Conservation (phyloP, 2,797 vertebrate genomes). For the Sarcoramphus papa region DNA sequence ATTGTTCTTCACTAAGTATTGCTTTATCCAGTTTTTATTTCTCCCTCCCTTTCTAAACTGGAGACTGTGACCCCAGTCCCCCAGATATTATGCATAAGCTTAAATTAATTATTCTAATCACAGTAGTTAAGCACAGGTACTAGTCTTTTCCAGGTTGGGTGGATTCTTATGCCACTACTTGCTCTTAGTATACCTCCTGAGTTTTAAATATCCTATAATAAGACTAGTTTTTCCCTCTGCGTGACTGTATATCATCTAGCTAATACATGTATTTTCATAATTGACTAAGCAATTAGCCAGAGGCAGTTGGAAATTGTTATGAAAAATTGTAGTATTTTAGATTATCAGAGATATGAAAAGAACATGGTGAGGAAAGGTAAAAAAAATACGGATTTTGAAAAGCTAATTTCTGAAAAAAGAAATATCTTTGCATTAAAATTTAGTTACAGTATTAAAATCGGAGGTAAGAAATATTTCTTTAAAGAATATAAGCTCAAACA, state of each 20-base stretch:
- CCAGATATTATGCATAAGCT: background rate
- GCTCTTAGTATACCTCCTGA: background rate
- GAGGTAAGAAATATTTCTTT: background rate
- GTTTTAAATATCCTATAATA: background rate
- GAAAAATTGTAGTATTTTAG: background rate
- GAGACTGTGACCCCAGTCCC: background rate
- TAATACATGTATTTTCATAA: background rate
- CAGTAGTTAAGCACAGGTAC: background rate
- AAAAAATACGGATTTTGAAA: background rate
- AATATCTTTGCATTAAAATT: background rate
- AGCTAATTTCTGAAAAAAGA: background rate
- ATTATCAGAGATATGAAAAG: background rate
- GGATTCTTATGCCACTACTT: background rate
- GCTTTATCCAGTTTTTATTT: background rate
- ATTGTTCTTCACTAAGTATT: background rate
- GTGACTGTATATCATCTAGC: background rate
- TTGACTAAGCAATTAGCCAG: background rate
- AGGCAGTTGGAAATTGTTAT: background rate
- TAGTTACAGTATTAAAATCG: background rate
- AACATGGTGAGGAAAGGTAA: background rate
- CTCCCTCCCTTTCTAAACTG: background rate
- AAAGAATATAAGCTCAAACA: background rate
- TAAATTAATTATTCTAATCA: background rate
- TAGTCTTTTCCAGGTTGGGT: background rate
- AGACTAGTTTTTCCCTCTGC: background rate